These are phyloP conservation scores for Axis porcinus DNA, from an alignment of 2,113 vertebrate species.

Conservation along the genomic window DNA sequence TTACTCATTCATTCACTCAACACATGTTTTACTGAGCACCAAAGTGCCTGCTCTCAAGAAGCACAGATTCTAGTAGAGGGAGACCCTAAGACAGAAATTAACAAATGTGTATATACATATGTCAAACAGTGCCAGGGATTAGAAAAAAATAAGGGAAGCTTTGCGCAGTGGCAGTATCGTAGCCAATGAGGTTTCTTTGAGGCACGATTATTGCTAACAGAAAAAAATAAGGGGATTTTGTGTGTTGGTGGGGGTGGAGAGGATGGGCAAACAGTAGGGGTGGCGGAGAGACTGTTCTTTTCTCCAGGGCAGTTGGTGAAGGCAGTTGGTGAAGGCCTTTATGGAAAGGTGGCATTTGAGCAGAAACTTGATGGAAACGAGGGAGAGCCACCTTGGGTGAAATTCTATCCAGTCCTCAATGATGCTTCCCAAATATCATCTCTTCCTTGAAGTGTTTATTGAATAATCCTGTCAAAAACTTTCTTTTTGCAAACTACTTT, in stretches of 20 bases:
- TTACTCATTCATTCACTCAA: background rate
- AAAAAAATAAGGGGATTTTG: background rate
- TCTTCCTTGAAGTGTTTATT: background rate
- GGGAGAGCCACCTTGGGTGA: background rate
- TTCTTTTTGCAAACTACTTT: background rate
- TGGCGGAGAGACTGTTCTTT: background rate
- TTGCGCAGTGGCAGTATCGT: too few species aligned
- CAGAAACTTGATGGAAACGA: background rate
- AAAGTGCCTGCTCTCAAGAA: background rate
- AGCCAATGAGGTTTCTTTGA: too few species aligned
- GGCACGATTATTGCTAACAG: background rate
- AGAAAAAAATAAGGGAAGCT: background rate
- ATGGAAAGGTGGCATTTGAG: background rate
- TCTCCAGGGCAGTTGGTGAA: background rate
- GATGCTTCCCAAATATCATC: background rate
- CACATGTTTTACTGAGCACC: background rate
- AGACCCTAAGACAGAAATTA: background rate
- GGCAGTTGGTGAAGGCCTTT: background rate
- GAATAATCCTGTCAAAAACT: background rate
- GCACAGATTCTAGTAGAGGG: background rate
- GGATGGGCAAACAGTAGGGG: background rate
- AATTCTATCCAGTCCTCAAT: background rate
- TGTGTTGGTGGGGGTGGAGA: background rate
- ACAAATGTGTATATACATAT: background rate
- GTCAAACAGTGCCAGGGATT: background rate